These are phyloP conservation scores for Euborellia annulipes DNA, from an alignment of 1,140 invertebrate genomes.

Conservation along the genomic window DNA sequence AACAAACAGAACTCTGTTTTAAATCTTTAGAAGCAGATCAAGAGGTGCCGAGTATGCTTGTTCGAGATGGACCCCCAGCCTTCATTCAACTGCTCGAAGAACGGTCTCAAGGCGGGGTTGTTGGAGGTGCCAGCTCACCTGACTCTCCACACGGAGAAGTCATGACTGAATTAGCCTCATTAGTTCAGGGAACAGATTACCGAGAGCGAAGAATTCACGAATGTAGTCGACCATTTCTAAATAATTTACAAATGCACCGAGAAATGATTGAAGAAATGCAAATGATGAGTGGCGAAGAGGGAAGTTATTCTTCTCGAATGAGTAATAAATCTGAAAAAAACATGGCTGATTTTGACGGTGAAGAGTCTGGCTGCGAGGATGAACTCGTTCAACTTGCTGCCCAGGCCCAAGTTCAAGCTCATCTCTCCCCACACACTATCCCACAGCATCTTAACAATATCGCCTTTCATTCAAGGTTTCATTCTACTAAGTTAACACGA, in stretches of 20 bases:
- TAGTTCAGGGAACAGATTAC: constrained; percentile 23
- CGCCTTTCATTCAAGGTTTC: constrained; percentile 21
- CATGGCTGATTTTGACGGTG: constrained; percentile 86
- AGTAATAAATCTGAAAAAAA: constrained; percentile 91
- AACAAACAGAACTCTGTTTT: not conserved
- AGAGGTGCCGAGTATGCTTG: constrained; percentile 14
- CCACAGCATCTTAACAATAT: constrained; percentile 26
- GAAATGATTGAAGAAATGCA: constrained; percentile 39
- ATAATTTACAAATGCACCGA: constrained; percentile 8
- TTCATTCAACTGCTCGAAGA: constrained; percentile 7
- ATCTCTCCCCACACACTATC: constrained; percentile 20
- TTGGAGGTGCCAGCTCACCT: constrained; percentile 25
- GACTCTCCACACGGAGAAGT: constrained; percentile 27
- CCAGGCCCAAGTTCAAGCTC: constrained; percentile 27
- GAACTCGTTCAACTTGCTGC: constrained; percentile 64
- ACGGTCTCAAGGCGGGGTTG: constrained; percentile 27
- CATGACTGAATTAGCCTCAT: constrained; percentile 32
- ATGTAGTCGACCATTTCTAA: constrained; percentile 5
- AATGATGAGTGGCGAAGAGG: constrained; percentile 52
- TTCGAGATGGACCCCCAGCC: constrained; percentile 12
- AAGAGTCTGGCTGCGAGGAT: constrained; percentile 76
- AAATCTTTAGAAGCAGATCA: constrained; percentile 14
- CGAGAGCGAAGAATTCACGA: constrained; percentile 7
- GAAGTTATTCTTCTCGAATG: constrained; percentile 71
- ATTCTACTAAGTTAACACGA: constrained; percentile 10